Conservation (phyloP, 2,113 vertebrate species). For the Syrmaticus mikado region DNA sequence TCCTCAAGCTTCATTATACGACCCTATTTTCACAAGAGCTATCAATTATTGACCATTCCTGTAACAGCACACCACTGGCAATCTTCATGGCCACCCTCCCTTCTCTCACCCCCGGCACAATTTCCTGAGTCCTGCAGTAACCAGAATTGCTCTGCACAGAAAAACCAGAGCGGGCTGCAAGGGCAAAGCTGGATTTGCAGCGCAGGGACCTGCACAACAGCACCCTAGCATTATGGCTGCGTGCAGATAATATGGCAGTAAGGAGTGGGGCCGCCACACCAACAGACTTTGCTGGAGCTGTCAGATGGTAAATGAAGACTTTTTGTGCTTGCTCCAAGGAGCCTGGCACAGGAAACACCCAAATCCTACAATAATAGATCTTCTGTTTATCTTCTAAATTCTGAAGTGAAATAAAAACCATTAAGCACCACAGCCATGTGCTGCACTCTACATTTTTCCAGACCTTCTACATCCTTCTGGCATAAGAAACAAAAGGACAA, state of each 20-base stretch:
- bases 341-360: conserved; percentile 36
- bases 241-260: background rate
- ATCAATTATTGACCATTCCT: background rate
- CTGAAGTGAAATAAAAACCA: conserved; percentile 36
- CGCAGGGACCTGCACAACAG: conserved; percentile 7
- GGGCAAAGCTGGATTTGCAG: background rate
- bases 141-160: background rate
- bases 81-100: background rate
- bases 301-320: conserved; percentile 19
- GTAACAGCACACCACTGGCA: background rate
- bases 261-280: background rate
- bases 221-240: background rate
- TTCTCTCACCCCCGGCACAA: background rate
- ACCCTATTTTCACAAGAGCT: conserved; percentile 32
- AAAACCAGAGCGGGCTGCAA: background rate
- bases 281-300: background rate
- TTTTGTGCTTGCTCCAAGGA: conserved; percentile 22
- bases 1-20: background rate
- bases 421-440: background rate
- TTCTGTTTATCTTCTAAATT: conserved; percentile 50
- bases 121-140: conserved; percentile 42
- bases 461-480: background rate
- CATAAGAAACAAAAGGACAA: background rate
- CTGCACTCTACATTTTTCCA: background rate
- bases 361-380: conserved; percentile 55